Base-by-base conservation (phyloP, 1,140 invertebrate genomes). In the Heliothis virescens region DNA sequence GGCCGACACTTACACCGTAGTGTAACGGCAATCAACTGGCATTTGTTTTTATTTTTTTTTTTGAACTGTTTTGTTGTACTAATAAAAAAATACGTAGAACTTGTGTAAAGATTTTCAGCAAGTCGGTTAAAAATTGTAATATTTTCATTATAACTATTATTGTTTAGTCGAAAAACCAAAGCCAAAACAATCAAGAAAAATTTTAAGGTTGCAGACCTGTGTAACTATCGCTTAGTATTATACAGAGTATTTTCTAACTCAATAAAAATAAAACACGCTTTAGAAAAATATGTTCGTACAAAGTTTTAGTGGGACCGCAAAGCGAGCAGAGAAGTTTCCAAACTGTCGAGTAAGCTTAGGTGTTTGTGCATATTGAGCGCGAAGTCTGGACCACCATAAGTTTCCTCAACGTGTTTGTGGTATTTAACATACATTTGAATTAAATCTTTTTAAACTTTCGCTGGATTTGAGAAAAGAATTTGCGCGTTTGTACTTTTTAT, bases 391-490 rank as follows among this genome's bases (percentile, higher is more conserved):
- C 2, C 15, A 48, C 41, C 11, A 48, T 18, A 48, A 67, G 63
- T 67, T 67, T 48, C 18, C 21, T 11, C 3, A 2, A 18, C 41
- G n/a, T 65, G 29, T 63, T 47, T 47, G 34, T 63, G 34, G 34
- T 65, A 41, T 65, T 65, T 65, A 65, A 65, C 63, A 67, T 67
- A 67, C 63, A 16, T 67, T 67, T 67, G 63, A 67, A 48, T 67
- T 41, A 16, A 18, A 11, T 11, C 48, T 67, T 67, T 16, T 3
- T 13, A 21, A 63, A 63, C 29, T 63, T 63, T 63, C 16, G 29
- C 60, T n/a, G 11, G 13, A 1, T 7, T 15, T 2, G 9, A 18
- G 9, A 47, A 18, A 5, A 16, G 16, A 10, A 57, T 57, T 57
- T 57, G 55, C 11, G 55, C 9, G 16, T 57, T 57, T 57, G 21